Percentiles rank a stretch among this genome's conserved stretches.
These are phyloP conservation scores for Malacosoma neustria DNA, from an alignment of 2,888 invertebrate genomes.

Conservation along the genomic window DNA sequence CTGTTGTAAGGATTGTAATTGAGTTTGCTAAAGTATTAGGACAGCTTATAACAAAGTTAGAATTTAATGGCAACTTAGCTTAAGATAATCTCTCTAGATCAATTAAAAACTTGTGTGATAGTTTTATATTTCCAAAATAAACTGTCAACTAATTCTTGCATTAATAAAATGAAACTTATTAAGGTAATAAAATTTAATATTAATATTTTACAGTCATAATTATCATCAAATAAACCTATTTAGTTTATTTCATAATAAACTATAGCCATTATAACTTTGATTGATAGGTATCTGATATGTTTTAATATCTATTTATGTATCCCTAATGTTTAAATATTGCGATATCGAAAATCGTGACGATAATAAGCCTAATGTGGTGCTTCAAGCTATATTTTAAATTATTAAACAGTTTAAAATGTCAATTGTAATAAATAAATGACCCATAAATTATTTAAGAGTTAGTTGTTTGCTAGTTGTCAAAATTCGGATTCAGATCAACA, in stretches of 20 bases:
- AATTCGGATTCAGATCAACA: too few species aligned
- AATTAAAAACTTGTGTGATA: too few species aligned
- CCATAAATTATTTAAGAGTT: too few species aligned
- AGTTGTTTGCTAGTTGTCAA: too few species aligned
- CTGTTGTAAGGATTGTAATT: too few species aligned
- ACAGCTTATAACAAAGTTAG: too few species aligned
- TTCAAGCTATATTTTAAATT: not conserved
- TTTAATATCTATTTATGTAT: not conserved
- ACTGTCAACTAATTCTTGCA: too few species aligned
- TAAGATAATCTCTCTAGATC: too few species aligned
- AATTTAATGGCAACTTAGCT: too few species aligned
- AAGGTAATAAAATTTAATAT: not conserved
- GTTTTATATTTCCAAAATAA: too few species aligned
- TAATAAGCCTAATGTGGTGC: not conserved
- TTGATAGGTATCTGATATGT: conserved; percentile 4
- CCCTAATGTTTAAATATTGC: not conserved
- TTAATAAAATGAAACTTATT: too few species aligned
- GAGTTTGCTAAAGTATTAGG: too few species aligned
- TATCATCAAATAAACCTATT: not conserved
- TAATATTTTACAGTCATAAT: not conserved
- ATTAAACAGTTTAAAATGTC: not conserved
- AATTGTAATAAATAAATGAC: not conserved
- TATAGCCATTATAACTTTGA: conserved; percentile 4
- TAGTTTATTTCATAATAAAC: conserved; percentile 1
- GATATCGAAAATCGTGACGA: not conserved